Percentiles rank a stretch among this genome's conserved stretches.
phyloP scores from a whole-genome alignment of 2,113 vertebrate species.

The Procavia capensis region DNA sequence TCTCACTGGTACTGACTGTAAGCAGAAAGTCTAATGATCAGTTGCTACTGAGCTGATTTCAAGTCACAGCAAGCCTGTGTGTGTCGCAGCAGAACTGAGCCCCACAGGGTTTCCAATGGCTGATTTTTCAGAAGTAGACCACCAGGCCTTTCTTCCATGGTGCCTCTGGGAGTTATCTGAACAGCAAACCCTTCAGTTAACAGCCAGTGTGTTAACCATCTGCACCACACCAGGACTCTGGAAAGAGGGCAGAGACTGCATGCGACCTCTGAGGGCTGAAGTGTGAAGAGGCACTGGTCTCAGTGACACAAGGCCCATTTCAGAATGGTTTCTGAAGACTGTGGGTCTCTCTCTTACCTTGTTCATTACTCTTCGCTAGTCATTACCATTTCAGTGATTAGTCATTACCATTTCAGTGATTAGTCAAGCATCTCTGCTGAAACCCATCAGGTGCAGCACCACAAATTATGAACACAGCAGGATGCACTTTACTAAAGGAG shows the following conservation, averaged over 20 bases:
- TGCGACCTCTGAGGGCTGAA: not conserved
- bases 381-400: no score
- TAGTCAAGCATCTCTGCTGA: not conserved
- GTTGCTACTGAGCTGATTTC: not conserved
- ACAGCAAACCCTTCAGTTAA: not conserved
- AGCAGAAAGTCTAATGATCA: not conserved
- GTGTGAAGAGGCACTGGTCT: not conserved
- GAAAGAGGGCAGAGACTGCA: not conserved
- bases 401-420: not conserved
- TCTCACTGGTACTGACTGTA: fast-evolving
- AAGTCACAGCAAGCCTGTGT: not conserved
- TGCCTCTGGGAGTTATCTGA: not conserved
- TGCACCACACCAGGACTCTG: not conserved
- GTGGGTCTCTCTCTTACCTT: not conserved
- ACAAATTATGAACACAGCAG: not conserved
- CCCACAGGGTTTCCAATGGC: no score
- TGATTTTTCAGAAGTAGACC: no score
- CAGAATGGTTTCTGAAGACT: not conserved
- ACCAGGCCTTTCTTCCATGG: no score
- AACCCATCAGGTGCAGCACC: not conserved
- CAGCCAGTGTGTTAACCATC: no score
- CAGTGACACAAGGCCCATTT: not conserved
- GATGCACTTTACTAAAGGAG: no score
- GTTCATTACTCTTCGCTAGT: not conserved
- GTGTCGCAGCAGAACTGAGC: not conserved